These are phyloP conservation scores for Peromyscus polionotus DNA, from an alignment of 2,113 vertebrate genomes.

Conservation along the genomic window DNA sequence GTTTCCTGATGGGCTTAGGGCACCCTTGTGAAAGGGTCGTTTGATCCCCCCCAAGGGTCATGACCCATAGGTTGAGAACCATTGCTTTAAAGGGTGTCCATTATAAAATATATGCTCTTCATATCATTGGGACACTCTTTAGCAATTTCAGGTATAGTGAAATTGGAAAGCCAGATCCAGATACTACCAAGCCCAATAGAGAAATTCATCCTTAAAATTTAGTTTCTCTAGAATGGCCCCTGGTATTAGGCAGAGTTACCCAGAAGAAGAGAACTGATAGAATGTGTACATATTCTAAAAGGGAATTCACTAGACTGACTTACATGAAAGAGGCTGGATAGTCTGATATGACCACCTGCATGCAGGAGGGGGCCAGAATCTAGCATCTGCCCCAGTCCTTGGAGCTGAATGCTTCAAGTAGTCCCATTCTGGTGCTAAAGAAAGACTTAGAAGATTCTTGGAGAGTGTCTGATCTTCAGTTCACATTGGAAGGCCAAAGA, in stretches of 20 bases:
- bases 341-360: neutral
- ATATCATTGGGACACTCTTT: neutral
- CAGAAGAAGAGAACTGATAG: neutral
- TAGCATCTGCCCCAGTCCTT: neutral
- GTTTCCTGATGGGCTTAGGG: neutral
- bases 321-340: neutral
- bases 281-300: neutral
- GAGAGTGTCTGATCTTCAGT: neutral
- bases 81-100: neutral
- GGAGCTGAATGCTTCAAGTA: neutral
- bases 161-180: neutral
- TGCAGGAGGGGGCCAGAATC: fast-evolving
- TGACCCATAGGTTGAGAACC: neutral
- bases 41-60: neutral
- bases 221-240: neutral
- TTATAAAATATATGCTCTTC: neutral
- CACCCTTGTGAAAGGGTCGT: no score
- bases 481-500: neutral
- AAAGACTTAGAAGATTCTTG: neutral
- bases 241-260: neutral
- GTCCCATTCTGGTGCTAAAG: neutral
- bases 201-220: neutral
- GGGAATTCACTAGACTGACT: neutral
- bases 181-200: neutral
- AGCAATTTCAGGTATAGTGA: neutral